phyloP scores from a whole-genome alignment of 2,888 invertebrate genomes.

The Ichneumoninae sp. region DNA sequence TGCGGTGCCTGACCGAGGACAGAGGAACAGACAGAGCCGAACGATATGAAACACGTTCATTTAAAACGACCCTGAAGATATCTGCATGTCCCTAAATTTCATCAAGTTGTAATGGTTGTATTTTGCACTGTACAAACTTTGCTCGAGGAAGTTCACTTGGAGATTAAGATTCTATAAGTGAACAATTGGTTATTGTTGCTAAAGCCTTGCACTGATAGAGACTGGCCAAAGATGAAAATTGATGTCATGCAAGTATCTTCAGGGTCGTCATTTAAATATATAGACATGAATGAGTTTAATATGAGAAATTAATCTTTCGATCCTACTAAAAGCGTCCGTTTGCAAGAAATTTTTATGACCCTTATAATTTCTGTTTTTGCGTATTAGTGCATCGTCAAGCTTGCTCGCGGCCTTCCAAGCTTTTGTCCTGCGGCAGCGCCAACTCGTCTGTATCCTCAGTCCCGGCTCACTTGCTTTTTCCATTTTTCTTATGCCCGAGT shows the following conservation, averaged over 20 bases:
- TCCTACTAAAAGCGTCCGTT: slow-evolving; percentile 2
- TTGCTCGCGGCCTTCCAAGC: neutral
- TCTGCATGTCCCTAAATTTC: too few species aligned
- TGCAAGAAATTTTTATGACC: neutral
- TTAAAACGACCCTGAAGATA: neutral
- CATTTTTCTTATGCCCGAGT: slow-evolving; percentile 50
- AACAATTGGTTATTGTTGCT: too few species aligned
- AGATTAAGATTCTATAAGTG: too few species aligned
- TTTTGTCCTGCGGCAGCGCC: slow-evolving; percentile 40
- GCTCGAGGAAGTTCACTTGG: too few species aligned
- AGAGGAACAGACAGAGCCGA: neutral
- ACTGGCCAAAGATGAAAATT: too few species aligned
- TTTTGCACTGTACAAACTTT: too few species aligned
- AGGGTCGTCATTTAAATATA: neutral
- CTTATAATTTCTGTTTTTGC: neutral
- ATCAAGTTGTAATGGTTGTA: too few species aligned
- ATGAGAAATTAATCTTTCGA: neutral
- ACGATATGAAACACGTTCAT: neutral
- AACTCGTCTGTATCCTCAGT: slow-evolving; percentile 35
- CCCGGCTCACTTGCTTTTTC: slow-evolving; percentile 10
- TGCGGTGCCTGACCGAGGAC: neutral
- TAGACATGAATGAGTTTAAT: neutral
- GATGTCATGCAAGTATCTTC: too few species aligned
- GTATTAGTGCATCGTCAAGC: neutral
- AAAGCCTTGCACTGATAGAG: too few species aligned